Evolutionary conservation across 2,797 vertebrate genomes (phyloP), one percentile per base, ranked within the genome.

Genomic region (Lepilemur ruficaudatus): DNA sequence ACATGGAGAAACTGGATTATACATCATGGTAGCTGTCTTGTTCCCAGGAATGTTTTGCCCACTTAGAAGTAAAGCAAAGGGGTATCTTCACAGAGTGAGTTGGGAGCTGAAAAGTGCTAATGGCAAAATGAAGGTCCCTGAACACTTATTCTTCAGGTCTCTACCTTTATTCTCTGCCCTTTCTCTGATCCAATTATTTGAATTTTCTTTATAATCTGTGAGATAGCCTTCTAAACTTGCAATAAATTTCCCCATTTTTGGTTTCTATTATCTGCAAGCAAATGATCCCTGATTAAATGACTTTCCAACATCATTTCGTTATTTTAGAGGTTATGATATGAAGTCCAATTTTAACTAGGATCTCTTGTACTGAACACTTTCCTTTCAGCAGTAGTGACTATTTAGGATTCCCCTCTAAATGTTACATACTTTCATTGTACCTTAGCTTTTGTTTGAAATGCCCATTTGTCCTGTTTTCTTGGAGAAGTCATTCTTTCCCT

Each of bases 371-470:
- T 94, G 22, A 75, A 28, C 8, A 46, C 48, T 90, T 67, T 55
- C 6, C 46, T 95, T 69, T 81, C 9, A 82, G 41, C n/a, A 72
- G 52, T 38, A 41, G 7, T 59, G 35, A 89, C 70, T 84, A 10
- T 50, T 78, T 10, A 63, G 63, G 9, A 2, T 50, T 88, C 23
- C 20, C 38, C 50, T 89, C 3, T 57, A 70, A n/a, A 82, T 80
- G 35, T 55, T 35, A 0, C 13, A 15, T 43, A 11, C 59, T 82
- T 69, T 69, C 50, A 48, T 28, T 92, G 43, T 28, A 30, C 17
- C 30, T 81, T 84, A 41, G 43, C 30, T 95, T 38, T 78, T 88
- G 32, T 93, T 63, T 55, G 63, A 96, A 94, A 70, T 73, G 57
- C 1, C 18, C 7, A 7, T 67, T 81, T 92, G 20, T 93, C n/a